Percentiles rank a stretch among this genome's conserved stretches.
These are phyloP conservation scores for Lochmaea crataegi DNA, from an alignment of 2,888 invertebrate genomes.

Conservation along the genomic window DNA sequence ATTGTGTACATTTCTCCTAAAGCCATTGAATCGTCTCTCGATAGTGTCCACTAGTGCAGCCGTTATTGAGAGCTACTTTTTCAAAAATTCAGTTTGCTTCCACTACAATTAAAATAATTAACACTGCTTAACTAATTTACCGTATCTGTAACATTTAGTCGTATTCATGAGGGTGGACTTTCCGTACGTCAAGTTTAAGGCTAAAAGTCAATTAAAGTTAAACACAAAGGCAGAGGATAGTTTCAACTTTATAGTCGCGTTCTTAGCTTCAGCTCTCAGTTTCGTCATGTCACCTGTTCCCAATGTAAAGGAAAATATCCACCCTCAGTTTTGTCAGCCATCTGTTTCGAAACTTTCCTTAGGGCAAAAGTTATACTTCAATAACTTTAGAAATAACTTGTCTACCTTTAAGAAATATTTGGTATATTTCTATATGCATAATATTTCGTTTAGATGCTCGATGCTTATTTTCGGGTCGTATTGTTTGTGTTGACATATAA, in stretches of 20 bases:
- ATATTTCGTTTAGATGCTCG: too few species aligned
- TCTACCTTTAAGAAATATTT: background rate
- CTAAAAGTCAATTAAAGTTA: slow-evolving; percentile 14
- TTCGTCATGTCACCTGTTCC: background rate
- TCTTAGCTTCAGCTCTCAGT: slow-evolving; percentile 8
- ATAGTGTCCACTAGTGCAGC: too few species aligned
- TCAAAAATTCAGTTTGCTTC: too few species aligned
- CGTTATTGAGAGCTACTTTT: too few species aligned
- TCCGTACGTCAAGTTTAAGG: background rate
- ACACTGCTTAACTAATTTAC: too few species aligned
- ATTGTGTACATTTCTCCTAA: too few species aligned
- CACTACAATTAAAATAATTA: too few species aligned
- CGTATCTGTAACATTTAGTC: too few species aligned
- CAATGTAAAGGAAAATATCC: background rate
- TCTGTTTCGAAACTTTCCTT: slow-evolving; percentile 19
- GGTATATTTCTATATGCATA: background rate
- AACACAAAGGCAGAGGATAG: slow-evolving; percentile 9
- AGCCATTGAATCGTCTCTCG: too few species aligned
- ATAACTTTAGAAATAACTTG: slow-evolving; percentile 16
- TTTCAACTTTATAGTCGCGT: slow-evolving; percentile 16
- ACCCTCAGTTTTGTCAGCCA: slow-evolving; percentile 21
- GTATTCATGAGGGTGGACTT: background rate
- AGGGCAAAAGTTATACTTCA: slow-evolving; percentile 15
- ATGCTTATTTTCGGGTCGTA: background rate
- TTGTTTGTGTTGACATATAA: background rate